These are phyloP conservation scores for Tenualosa ilisha DNA, from an alignment of 2,797 vertebrate genomes.

Conservation along the genomic window DNA sequence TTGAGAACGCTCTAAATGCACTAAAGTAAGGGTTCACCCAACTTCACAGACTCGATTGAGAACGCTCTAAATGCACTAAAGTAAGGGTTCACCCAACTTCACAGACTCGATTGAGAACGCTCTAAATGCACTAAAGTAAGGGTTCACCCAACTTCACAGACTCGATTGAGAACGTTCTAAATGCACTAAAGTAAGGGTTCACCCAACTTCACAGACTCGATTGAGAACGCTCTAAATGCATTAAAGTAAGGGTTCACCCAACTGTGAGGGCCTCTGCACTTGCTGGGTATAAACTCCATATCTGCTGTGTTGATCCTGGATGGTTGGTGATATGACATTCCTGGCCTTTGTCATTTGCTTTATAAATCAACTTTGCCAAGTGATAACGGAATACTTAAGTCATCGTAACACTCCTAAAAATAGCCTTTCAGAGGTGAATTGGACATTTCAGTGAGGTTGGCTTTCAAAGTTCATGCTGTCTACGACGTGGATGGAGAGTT, in stretches of 20 bases:
- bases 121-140: conserved; percentile 81
- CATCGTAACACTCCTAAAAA: too few species aligned
- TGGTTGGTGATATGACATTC: neutral
- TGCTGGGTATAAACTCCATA: neutral
- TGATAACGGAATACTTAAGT: neutral
- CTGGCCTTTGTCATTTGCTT: neutral
- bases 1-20: conserved; percentile 76
- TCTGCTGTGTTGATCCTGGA: neutral
- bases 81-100: conserved; percentile 77
- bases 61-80: conserved; percentile 78
- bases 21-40: conserved; percentile 75
- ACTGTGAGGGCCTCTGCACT: neutral
- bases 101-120: conserved; percentile 79
- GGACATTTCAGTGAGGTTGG: too few species aligned
- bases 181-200: conserved; percentile 76
- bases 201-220: conserved; percentile 78
- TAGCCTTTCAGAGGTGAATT: too few species aligned
- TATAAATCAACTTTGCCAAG: too few species aligned
- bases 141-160: conserved; percentile 71
- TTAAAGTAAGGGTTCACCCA: conserved; percentile 73
- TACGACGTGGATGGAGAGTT: too few species aligned
- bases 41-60: conserved; percentile 80
- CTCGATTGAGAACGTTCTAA: conserved; percentile 79
- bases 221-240: conserved; percentile 76
- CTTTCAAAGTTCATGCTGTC: too few species aligned